Evolutionary conservation across 1,140 invertebrate species (phyloP), one percentile per base, ranked within the genome.

Genomic region (Idris sp.): DNA sequence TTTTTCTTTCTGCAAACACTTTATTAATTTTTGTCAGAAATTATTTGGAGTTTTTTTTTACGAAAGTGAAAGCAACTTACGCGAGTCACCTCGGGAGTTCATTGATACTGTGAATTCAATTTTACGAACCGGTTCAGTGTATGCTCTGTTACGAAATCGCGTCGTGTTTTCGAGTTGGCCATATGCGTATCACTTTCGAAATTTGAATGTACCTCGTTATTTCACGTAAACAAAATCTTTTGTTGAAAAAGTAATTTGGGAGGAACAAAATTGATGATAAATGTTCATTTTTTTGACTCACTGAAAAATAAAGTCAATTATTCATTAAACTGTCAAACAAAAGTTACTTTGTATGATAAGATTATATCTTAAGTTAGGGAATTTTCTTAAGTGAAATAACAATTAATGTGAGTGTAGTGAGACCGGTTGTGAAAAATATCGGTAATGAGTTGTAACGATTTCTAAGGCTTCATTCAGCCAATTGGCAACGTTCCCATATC

Each of bases 41-140:
- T 56, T 59, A 72, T 62, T 72, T 49, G 16, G 68, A 28, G 54
- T 56, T 46, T 40, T 69, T 77, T 65, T 82, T 80, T n/a, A n/a
- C 25, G 54, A 67, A 77, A 68, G 81, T 82, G 81, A 81, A 83
- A 82, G 81, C 76, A 30, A 26, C 72, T n/a, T 64, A 28, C 62
- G 38, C 76, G 59, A 46, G 35, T 67, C 74, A 53, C 76, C 77
- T 80, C 73, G 76, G 56, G 74, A 81, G 80, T 81, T 81, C 77
- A 80, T 78, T 81, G 80, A 74, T 79, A 72, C 65, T 74, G 56
- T 79, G 73, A 76, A 80, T 79, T 79, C 77, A 69, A 74, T 73
- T 49, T 67, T 69, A 74, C 74, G 75, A 79, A 81, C 76, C 76
- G 77, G 83, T 80, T 83, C 76, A 62, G 75, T 79, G 79, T 76